These are phyloP conservation scores for Aleadryas rufinucha DNA, from an alignment of 2,113 vertebrate species.

Conservation along the genomic window DNA sequence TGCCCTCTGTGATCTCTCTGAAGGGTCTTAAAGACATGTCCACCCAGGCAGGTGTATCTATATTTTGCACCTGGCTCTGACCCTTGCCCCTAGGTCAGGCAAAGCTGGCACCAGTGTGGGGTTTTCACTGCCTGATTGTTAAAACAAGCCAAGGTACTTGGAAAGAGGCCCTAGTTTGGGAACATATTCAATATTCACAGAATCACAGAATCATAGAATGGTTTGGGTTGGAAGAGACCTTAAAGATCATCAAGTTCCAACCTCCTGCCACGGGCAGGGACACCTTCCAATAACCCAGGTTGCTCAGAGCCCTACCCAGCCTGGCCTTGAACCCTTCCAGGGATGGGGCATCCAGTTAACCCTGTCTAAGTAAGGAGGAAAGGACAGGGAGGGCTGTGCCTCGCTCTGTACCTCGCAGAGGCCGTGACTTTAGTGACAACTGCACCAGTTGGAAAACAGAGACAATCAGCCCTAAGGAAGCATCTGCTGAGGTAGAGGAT, in stretches of 20 bases:
- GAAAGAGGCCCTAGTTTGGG: background rate
- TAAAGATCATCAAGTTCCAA: background rate
- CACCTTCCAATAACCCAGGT: background rate
- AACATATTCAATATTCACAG: background rate
- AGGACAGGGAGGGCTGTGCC: background rate
- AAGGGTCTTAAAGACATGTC: background rate
- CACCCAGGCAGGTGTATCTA: background rate
- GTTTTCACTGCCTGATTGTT: background rate
- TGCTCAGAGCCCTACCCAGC: background rate
- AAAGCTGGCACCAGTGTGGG: background rate
- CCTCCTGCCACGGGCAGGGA: background rate
- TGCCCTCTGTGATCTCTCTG: background rate
- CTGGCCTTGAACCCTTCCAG: background rate
- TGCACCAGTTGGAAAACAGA: background rate
- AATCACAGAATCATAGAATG: background rate
- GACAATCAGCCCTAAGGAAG: background rate
- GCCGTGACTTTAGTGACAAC: background rate
- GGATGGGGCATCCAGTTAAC: background rate
- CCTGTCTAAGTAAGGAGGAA: background rate
- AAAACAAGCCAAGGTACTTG: background rate
- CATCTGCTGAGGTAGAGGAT: background rate
- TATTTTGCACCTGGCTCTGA: background rate
- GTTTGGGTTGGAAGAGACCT: background rate
- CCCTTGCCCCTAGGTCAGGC: background rate
- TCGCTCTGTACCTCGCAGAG: fast-evolving